Conservation (phyloP, 1,140 invertebrate genomes). For the Cherax quadricarinatus region DNA sequence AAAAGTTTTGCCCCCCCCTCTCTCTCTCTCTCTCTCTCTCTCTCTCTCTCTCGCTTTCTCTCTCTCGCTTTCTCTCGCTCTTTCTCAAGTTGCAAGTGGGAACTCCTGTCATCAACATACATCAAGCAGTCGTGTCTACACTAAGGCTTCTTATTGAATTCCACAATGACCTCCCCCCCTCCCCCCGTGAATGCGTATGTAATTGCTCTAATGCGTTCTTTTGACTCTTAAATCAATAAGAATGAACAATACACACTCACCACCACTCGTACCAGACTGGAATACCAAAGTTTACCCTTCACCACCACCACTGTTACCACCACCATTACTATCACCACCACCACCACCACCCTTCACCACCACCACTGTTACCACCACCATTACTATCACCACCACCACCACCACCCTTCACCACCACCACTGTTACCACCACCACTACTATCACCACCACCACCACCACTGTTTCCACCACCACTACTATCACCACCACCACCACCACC, state of each 20-base stretch:
- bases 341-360: background rate
- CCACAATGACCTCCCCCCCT: background rate
- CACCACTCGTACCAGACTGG: too few relatives aligned
- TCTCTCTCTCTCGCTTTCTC: constrained; percentile 25
- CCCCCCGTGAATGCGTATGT: background rate
- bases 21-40: constrained; percentile 30
- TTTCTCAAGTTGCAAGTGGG: too few relatives aligned
- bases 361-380: background rate
- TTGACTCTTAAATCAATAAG: too few relatives aligned
- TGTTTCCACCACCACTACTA: too few relatives aligned
- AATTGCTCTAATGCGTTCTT: too few relatives aligned
- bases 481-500: background rate
- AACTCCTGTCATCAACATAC: too few relatives aligned
- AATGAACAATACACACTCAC: too few relatives aligned
- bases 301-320: background rate
- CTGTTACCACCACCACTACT: background rate
- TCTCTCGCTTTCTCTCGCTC: constrained; percentile 1
- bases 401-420: too few relatives aligned
- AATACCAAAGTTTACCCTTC: too few relatives aligned
- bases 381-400: too few relatives aligned
- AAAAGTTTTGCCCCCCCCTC: background rate
- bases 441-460: background rate
- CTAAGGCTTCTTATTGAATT: too few relatives aligned
- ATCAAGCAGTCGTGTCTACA: too few relatives aligned
- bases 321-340: background rate